Evolutionary conservation across 2,113 vertebrate genomes (phyloP), one percentile per base, ranked within the genome.

Genomic region (Clupea harengus): DNA sequence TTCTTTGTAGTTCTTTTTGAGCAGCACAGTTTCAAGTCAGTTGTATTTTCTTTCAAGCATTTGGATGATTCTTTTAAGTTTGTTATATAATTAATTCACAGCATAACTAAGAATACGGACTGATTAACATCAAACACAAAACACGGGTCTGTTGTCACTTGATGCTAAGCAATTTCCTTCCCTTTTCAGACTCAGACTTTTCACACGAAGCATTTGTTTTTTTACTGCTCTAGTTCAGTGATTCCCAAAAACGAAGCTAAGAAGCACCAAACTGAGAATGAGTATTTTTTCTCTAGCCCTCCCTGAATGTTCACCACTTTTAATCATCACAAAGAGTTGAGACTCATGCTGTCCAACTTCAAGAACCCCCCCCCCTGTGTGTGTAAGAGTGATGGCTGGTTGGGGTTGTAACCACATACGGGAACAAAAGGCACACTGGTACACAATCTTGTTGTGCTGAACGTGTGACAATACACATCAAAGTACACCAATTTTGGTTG

Each of bases 81-180:
- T 11, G 28, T 46, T 45, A 47, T 88, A 86, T 88, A 83, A 86
- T 54, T 39, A 84, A 84, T 82, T 81, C 78, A 82, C 39, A 60
- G 28, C 25, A 82, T 72, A 88, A 82, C 22, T 2, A 81, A 86
- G 57, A 86, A 72, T 49, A 86, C 64, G 85, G 60, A 72, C 39
- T 88, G 84, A 86, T 88, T 88, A 86, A 57, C 49, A 82, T 64
- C 64, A 81, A 80, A 72, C 64, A 25, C 7, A 64, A 64, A 64
- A 64, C n/a, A 72, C 15, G 64, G 9, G 6, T 28, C 64, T 72
- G 64, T 25, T 72, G 64, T 72, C 64, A 72, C 52, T 54, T 54
- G 52, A 54, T 72, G 9, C 25, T 72, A 72, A 32, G 64, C 64
- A 8, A 72, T 72, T 32, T 25, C 64, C 64, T 28, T 28, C 25